Evolutionary conservation across 92 coral and sea anemone genomes (phyloP).

Genomic region (Parazoanthus darwini): DNA sequence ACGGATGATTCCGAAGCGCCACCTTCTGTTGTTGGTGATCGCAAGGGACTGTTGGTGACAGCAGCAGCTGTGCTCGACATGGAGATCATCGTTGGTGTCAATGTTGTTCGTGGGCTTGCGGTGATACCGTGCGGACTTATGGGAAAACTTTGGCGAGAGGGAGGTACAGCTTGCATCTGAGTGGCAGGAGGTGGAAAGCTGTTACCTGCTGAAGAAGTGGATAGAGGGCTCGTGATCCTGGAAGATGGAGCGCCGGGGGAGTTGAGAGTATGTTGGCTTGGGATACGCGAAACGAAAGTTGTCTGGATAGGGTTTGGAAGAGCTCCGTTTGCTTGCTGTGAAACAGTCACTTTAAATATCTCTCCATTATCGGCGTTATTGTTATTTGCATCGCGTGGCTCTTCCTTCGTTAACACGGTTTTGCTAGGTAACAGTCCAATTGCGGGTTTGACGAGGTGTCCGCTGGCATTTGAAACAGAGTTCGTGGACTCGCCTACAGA

Average conservation of each 20-base stretch:
- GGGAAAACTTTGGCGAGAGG: slow-evolving; percentile 51
- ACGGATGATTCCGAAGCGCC: slow-evolving; percentile 73
- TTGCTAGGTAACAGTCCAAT: slow-evolving; percentile 35
- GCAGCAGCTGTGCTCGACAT: slow-evolving; percentile 26
- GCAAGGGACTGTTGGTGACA: slow-evolving; percentile 62
- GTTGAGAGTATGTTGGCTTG: slow-evolving; percentile 9
- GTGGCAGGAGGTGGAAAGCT: slow-evolving; percentile 51
- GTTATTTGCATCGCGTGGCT: slow-evolving; percentile 73
- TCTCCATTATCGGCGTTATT: slow-evolving; percentile 46
- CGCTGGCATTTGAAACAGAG: slow-evolving; percentile 26
- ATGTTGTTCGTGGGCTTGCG: slow-evolving; percentile 48
- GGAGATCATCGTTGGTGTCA: slow-evolving; percentile 35
- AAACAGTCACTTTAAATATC: slow-evolving; percentile 56
- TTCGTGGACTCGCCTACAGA: slow-evolving; percentile 27
- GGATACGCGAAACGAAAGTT: slow-evolving; percentile 8
- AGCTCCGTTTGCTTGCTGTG: slow-evolving; percentile 60
- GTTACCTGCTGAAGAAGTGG: slow-evolving; percentile 36
- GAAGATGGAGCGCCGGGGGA: slow-evolving; percentile 17
- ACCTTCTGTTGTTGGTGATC: slow-evolving; percentile 63
- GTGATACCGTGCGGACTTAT: slow-evolving; percentile 50
- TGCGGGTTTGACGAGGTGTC: slow-evolving; percentile 42
- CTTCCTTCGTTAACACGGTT: slow-evolving; percentile 42
- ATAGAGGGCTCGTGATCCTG: slow-evolving; percentile 51
- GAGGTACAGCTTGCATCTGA: slow-evolving; percentile 52
- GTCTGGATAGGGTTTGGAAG: slow-evolving; percentile 38